Evolutionary conservation across 2,797 vertebrate species (phyloP).

Genomic region (Apodemus agrarius): DNA sequence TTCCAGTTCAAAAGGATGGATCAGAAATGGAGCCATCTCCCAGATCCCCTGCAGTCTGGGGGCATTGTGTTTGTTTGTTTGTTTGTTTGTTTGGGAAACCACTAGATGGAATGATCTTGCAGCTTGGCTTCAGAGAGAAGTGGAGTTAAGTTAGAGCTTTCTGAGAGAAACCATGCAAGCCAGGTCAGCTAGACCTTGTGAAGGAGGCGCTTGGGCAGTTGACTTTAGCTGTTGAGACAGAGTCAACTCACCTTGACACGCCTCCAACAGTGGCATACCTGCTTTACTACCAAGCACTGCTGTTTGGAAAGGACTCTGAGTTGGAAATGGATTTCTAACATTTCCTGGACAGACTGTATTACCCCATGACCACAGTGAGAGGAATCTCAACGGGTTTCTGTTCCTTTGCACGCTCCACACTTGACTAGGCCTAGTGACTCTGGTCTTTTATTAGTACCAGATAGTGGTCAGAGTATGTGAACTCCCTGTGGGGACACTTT

Average conservation of each 20-base stretch:
- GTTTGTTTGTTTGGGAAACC: not conserved
- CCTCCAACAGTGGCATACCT: not conserved
- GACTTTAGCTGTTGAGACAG: not conserved
- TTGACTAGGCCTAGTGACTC: not conserved
- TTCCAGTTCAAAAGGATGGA: not conserved
- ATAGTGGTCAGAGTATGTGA: not conserved
- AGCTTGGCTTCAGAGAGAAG: not conserved
- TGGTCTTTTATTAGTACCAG: not conserved
- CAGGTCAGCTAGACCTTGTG: not conserved
- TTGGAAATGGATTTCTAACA: not conserved
- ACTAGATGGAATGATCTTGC: not conserved
- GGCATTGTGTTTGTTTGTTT: too few species aligned
- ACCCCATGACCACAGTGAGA: not conserved
- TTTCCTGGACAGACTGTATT: too few species aligned
- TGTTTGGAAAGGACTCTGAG: constrained; percentile 13
- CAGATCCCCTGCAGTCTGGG: not conserved
- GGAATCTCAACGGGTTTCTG: not conserved
- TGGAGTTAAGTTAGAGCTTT: not conserved
- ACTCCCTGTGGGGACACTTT: not conserved
- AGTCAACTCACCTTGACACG: not conserved
- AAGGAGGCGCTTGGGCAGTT: not conserved
- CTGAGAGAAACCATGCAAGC: not conserved
- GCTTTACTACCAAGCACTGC: not conserved
- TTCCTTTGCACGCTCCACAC: not conserved
- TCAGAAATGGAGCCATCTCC: not conserved